These are phyloP conservation scores for Eueides isabella DNA, from an alignment of 1,140 invertebrate species.

Conservation along the genomic window DNA sequence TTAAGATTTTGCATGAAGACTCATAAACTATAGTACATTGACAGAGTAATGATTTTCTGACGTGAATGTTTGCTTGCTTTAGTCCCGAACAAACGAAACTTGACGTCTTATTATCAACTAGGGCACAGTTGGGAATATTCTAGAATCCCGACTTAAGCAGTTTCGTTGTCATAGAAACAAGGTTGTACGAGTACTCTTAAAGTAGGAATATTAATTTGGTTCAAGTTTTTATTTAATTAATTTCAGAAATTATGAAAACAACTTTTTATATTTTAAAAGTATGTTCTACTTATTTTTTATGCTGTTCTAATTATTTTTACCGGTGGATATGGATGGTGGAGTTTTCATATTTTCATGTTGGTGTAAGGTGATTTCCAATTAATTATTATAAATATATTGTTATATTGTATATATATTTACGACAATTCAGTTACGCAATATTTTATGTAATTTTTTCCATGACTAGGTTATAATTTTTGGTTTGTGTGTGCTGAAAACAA, in stretches of 20 bases:
- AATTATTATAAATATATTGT: too few relatives aligned
- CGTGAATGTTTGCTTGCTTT: neutral
- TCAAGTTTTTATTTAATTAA: neutral
- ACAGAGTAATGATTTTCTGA: neutral
- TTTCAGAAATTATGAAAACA: neutral
- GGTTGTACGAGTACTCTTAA: neutral
- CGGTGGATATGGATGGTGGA: too few relatives aligned
- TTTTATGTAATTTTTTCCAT: too few relatives aligned
- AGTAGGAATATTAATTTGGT: neutral
- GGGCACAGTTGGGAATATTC: neutral
- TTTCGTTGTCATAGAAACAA: neutral
- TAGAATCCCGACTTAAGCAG: neutral
- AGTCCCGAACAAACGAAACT: neutral
- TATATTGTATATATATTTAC: too few relatives aligned
- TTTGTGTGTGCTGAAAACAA: too few relatives aligned
- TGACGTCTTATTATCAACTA: neutral
- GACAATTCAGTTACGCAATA: too few relatives aligned
- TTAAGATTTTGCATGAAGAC: neutral
- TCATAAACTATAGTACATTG: neutral
- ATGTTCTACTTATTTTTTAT: neutral
- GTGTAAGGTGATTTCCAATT: too few relatives aligned
- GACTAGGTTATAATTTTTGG: too few relatives aligned
- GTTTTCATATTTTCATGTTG: too few relatives aligned
- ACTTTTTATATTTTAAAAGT: neutral
- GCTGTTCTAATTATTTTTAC: neutral